phyloP scores from a whole-genome alignment of 2,113 vertebrate species.

The Aspiorhynchus laticeps region DNA sequence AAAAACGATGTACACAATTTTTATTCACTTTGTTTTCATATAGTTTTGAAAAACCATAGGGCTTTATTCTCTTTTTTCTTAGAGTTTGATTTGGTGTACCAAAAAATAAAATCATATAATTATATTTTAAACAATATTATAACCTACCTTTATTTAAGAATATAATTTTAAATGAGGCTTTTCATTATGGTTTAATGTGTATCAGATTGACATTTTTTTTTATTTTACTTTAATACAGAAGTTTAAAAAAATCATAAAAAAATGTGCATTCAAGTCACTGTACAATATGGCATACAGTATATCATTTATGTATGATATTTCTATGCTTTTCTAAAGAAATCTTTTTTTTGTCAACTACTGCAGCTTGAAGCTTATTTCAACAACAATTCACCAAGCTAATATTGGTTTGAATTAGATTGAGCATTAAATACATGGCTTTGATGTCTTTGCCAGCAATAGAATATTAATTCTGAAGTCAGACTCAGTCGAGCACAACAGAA shows the following conservation, averaged over 20 bases:
- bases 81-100: too few relatives aligned
- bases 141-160: too few relatives aligned
- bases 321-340: constrained; percentile 15
- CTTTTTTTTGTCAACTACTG: background rate
- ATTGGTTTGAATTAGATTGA: constrained; percentile 28
- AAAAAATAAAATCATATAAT: too few relatives aligned
- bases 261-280: background rate
- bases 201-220: too few relatives aligned
- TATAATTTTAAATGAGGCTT: too few relatives aligned
- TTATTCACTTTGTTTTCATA: too few relatives aligned
- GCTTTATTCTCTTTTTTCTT: too few relatives aligned
- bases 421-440: constrained; percentile 26
- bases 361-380: constrained; percentile 3
- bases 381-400: constrained; percentile 27
- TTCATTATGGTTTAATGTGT: too few relatives aligned
- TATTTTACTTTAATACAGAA: background rate
- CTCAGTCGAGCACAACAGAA: constrained; percentile 5
- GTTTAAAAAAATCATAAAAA: background rate
- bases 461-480: constrained; percentile 12
- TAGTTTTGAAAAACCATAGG: too few relatives aligned
- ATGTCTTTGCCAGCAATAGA: constrained; percentile 21
- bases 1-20: too few relatives aligned
- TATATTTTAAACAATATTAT: too few relatives aligned
- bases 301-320: background rate
- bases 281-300: too few relatives aligned